Base-by-base conservation (phyloP, 2,888 invertebrate species). In the Agriopis leucophaearia region DNA sequence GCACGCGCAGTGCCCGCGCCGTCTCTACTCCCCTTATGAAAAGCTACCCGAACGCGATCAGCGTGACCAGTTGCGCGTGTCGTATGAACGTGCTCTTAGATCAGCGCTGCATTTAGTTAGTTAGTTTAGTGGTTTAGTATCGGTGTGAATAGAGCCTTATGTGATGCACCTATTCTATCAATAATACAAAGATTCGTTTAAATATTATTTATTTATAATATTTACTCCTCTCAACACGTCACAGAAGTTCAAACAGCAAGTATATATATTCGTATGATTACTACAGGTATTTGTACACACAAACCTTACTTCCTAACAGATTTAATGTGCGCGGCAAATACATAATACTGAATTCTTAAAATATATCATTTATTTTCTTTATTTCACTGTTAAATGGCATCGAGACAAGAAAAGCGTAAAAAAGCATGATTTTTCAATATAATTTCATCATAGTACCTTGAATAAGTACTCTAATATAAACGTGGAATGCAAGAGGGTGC, bases 401-500 rank as follows among this genome's bases (percentile, higher is more conserved):
- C 76, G 79, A 77, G 74, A 77, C 66, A 74, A 61, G 70, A 74
- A 75, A 83, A 82, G 81, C 82, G 75, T 78, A 78, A 78, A 79
- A 78, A 76, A 76, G 76, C 77, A 78, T 72, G 71, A 73, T 74
- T 78, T 77, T 58, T 59, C 59, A 65, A 18, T 18, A 48, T 48
- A 72, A 71, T 75, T 77, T 74, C 71, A 71, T 64, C 72, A 72
- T 75, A 12, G 48, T 79, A 78, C 80, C 64, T 71, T 70, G 55
- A 63, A 44, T 63, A n/a, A 54, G 54, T 54, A 78, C 77, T 84
- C 84, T 89, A 88, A 87, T 82, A 82, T 79, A 81, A 88, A 85
- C 82, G 87, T 92, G 92, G 93, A 93, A 93, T 93, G 92, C 92
- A 91, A 88, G 85, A 87, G 88, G 89, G 81, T 83, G 80, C 81